phyloP scores from a whole-genome alignment of 2,888 invertebrate species.

The Merodon equestris region DNA sequence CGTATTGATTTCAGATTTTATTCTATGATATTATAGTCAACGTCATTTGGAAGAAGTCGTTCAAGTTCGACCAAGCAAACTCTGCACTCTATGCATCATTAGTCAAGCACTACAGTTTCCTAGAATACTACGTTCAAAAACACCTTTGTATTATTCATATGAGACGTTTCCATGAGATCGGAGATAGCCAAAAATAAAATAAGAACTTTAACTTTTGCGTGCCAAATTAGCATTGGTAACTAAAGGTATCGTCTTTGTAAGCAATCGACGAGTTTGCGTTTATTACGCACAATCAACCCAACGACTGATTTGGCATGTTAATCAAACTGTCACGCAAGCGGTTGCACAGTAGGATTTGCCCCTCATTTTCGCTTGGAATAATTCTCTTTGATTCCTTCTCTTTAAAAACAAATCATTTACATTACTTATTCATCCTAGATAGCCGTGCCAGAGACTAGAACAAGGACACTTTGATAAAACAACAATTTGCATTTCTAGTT shows the following conservation, averaged over 20 bases:
- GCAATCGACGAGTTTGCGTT: conserved; percentile 30
- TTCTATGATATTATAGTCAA: too few species aligned
- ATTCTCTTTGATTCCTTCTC: conserved; percentile 20
- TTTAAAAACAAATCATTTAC: background rate
- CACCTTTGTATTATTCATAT: too few species aligned
- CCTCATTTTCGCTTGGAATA: conserved; percentile 29
- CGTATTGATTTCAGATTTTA: too few species aligned
- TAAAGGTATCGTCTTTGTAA: conserved; percentile 24
- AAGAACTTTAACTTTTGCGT: too few species aligned
- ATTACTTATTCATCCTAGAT: conserved; percentile 55
- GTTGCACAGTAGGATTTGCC: conserved; percentile 43
- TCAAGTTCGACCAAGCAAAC: too few species aligned
- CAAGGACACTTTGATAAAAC: conserved; percentile 9
- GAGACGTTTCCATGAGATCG: too few species aligned
- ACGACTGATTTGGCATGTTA: conserved; percentile 46
- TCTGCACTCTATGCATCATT: too few species aligned
- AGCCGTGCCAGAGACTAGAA: background rate
- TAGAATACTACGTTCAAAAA: too few species aligned
- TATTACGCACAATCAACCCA: conserved; percentile 51
- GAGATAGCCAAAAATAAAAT: too few species aligned
- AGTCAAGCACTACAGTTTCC: too few species aligned
- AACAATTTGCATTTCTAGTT: conserved; percentile 61
- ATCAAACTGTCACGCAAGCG: conserved; percentile 63
- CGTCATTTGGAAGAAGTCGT: too few species aligned
- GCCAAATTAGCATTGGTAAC: too few species aligned